Percentiles rank a stretch among this genome's conserved stretches.
Evolutionary conservation across 2,888 invertebrate genomes (phyloP).

Genomic region (Ramazzottius varieornatus): DNA sequence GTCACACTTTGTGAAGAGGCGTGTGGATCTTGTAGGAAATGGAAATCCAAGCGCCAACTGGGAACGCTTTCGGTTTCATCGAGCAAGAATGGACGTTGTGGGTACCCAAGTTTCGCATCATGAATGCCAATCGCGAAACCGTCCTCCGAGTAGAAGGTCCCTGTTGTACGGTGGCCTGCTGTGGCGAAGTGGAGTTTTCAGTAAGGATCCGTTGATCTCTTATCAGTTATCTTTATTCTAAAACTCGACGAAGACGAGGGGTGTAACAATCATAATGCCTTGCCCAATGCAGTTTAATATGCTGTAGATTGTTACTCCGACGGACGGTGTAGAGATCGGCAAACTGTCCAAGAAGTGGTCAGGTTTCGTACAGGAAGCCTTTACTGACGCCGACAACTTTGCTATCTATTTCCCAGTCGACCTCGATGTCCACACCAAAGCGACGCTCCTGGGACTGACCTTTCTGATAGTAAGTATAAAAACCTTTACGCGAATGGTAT

Average conservation of each 20-base stretch:
- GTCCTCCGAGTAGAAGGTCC: background rate
- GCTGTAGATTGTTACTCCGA: background rate
- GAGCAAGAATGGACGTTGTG: background rate
- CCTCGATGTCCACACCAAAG: slow-evolving; percentile 20
- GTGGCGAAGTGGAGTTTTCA: background rate
- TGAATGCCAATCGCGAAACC: background rate
- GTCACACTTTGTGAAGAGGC: background rate
- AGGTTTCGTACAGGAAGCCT: slow-evolving; percentile 19
- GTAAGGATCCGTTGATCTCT: background rate
- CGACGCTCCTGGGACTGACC: slow-evolving; percentile 18
- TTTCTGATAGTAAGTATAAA: slow-evolving; percentile 11
- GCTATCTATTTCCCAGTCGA: slow-evolving; percentile 21
- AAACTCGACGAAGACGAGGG: too few relatives aligned
- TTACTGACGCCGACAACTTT: slow-evolving; percentile 23
- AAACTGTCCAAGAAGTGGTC: slow-evolving; percentile 22
- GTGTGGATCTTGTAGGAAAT: background rate
- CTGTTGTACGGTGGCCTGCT: background rate
- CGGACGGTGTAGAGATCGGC: slow-evolving; percentile 12
- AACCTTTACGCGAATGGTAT: background rate
- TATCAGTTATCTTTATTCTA: too few relatives aligned
- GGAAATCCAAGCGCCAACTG: background rate
- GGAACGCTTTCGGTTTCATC: background rate
- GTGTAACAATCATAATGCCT: too few relatives aligned
- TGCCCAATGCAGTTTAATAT: too few relatives aligned
- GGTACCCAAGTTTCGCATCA: background rate